Evolutionary conservation across 37 sponge, comb jelly and placozoan species (phyloP).

Genomic region (Oopsacas minuta): DNA sequence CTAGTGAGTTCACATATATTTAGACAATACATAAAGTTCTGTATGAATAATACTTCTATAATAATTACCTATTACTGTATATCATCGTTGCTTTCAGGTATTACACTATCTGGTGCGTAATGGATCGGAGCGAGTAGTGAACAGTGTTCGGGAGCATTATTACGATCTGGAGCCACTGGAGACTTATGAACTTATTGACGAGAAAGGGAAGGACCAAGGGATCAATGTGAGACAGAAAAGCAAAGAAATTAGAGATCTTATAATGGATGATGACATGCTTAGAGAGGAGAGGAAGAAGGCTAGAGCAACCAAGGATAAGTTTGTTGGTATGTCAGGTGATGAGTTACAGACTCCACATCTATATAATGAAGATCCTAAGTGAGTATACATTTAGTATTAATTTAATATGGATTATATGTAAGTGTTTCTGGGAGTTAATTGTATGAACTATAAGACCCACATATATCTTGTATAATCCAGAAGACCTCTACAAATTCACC

Average conservation of each 20-base stretch:
- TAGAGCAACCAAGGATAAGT: constrained; percentile 81
- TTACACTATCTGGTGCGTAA: constrained; percentile 80
- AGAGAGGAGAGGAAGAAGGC: constrained; percentile 82
- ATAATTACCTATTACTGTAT: background rate
- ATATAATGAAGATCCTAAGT: constrained; percentile 14
- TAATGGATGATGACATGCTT: constrained; percentile 80
- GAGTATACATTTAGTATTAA: background rate
- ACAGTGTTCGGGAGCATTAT: constrained; percentile 87
- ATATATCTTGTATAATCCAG: too few relatives aligned
- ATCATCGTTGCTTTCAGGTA: constrained; percentile 37
- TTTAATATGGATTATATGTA: too few relatives aligned
- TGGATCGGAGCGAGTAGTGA: constrained; percentile 91
- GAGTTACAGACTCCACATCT: constrained; percentile 26
- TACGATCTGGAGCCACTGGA: constrained; percentile 92
- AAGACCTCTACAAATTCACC: too few relatives aligned
- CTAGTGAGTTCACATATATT: background rate
- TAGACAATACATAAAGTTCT: background rate
- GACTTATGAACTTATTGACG: constrained; percentile 69
- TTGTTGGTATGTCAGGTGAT: constrained; percentile 76
- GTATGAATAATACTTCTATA: background rate
- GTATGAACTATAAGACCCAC: too few relatives aligned
- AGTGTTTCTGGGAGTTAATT: too few relatives aligned
- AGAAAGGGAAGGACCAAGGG: constrained; percentile 93
- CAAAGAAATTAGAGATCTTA: constrained; percentile 67
- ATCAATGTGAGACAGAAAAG: constrained; percentile 95